A percentile compares a stretch with the other conserved stretches of the same genome.
phyloP scores from a whole-genome alignment of 2,888 invertebrate genomes.

The Clitarchus hookeri region DNA sequence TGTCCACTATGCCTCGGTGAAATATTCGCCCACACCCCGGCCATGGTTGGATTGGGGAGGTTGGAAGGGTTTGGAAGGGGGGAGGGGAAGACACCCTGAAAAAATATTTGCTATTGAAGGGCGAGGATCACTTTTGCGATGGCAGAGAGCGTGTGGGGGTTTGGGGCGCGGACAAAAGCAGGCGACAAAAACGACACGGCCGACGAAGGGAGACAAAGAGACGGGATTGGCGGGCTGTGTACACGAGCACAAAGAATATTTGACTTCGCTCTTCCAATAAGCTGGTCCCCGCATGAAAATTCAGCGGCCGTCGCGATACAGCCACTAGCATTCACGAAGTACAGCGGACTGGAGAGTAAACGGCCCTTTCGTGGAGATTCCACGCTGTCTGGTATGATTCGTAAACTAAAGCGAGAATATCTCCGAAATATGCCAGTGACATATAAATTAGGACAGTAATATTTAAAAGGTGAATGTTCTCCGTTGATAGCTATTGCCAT shows the following conservation, averaged over 20 bases:
- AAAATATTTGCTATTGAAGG: constrained; percentile 10
- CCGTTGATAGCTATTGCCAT: too few species aligned
- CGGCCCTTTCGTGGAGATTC: too few species aligned
- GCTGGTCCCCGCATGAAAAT: constrained; percentile 14
- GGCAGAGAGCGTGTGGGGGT: background rate
- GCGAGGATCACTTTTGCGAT: constrained; percentile 10
- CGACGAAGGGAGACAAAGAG: constrained; percentile 20
- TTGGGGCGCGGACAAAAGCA: background rate
- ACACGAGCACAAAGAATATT: background rate
- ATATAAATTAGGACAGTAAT: too few species aligned
- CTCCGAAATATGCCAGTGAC: too few species aligned
- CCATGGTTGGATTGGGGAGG: too few species aligned
- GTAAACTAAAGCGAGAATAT: too few species aligned
- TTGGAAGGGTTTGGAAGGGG: background rate
- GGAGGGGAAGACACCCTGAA: constrained; percentile 1
- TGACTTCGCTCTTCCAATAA: constrained; percentile 14
- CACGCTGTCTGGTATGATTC: too few species aligned
- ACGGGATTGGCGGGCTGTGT: constrained; percentile 18
- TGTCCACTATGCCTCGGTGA: background rate
- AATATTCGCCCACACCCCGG: background rate
- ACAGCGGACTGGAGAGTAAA: too few species aligned
- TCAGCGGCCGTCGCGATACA: constrained; percentile 1
- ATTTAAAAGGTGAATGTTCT: too few species aligned
- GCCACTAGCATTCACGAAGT: background rate
- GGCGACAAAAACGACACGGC: background rate